A percentile compares a stretch with the other conserved stretches of the same genome.
phyloP scores from a whole-genome alignment of 1,140 invertebrate genomes.

The Lordiphosa clarofinis region DNA sequence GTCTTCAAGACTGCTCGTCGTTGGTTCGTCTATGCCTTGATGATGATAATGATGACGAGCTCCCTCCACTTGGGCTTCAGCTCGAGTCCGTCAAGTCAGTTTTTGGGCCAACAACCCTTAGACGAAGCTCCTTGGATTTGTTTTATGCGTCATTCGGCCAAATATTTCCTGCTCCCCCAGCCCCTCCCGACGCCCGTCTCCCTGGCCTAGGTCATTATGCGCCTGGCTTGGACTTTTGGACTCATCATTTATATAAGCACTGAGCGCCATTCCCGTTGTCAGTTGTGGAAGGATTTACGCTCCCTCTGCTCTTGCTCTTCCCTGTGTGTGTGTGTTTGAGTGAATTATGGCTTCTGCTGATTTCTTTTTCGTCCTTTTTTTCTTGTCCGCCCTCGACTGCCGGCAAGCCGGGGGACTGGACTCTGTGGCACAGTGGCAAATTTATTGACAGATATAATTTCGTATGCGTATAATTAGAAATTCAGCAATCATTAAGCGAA shows the following conservation, averaged over 20 bases:
- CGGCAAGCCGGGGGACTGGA: not conserved
- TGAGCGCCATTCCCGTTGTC: slow-evolving; percentile 70
- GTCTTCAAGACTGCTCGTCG: slow-evolving; percentile 55
- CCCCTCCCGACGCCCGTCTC: not conserved
- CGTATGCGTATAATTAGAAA: slow-evolving; percentile 78
- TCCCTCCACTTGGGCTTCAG: not conserved
- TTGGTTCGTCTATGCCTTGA: slow-evolving; percentile 34
- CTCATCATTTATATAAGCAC: slow-evolving; percentile 77
- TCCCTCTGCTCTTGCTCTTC: slow-evolving; percentile 30
- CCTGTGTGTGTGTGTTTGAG: slow-evolving; percentile 44
- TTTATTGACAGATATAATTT: slow-evolving; percentile 79
- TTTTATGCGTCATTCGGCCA: slow-evolving; percentile 69
- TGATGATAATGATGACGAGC: slow-evolving; percentile 55
- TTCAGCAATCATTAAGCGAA: slow-evolving; percentile 76
- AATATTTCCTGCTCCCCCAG: slow-evolving; percentile 69
- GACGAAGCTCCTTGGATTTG: slow-evolving; percentile 54
- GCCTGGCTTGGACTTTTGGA: slow-evolving; percentile 40
- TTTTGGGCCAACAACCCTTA: slow-evolving; percentile 44
- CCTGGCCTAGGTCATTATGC: slow-evolving; percentile 67
- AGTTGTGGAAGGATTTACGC: slow-evolving; percentile 73
- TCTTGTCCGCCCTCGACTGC: slow-evolving; percentile 18
- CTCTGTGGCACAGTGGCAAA: slow-evolving; percentile 60
- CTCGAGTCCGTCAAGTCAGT: slow-evolving; percentile 51
- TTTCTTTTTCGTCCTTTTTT: slow-evolving; percentile 69
- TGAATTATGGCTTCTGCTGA: slow-evolving; percentile 72